Evolutionary conservation across 1,140 invertebrate genomes (phyloP).

Genomic region (Bombus sylvicola): DNA sequence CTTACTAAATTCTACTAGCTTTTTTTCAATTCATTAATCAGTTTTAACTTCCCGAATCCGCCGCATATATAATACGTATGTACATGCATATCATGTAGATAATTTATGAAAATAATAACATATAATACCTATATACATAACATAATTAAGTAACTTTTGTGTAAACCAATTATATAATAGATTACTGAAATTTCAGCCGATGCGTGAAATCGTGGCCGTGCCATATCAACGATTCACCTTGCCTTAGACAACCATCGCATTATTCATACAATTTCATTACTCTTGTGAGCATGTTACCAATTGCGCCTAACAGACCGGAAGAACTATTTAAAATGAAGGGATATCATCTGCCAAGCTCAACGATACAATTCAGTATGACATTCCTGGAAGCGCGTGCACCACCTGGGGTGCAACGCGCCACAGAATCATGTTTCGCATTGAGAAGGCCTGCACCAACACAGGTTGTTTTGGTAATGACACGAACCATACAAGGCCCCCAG

Average conservation of each 20-base stretch:
- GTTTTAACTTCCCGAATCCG: too few species aligned
- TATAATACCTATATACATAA: background rate
- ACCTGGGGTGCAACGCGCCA: slow-evolving; percentile 84
- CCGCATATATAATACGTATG: too few species aligned
- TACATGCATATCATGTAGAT: too few species aligned
- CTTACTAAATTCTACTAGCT: too few species aligned
- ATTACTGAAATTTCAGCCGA: slow-evolving; percentile 86
- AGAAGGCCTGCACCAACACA: slow-evolving; percentile 84
- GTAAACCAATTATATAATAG: background rate
- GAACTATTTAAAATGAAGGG: slow-evolving; percentile 95
- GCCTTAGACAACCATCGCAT: slow-evolving; percentile 90
- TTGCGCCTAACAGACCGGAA: slow-evolving; percentile 87
- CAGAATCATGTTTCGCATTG: slow-evolving; percentile 87
- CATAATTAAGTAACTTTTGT: background rate
- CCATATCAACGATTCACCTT: slow-evolving; percentile 86
- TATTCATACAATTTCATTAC: slow-evolving; percentile 96
- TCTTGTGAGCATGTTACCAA: slow-evolving; percentile 91
- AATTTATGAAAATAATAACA: background rate
- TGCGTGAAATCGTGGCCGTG: slow-evolving; percentile 90
- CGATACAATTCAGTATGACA: slow-evolving; percentile 89
- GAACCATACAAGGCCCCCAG: slow-evolving; percentile 91
- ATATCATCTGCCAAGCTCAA: slow-evolving; percentile 86
- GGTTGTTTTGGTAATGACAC: slow-evolving; percentile 88
- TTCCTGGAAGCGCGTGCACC: slow-evolving; percentile 86
- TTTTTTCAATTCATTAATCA: too few species aligned